Percentiles rank a stretch among this genome's conserved stretches.
These are phyloP conservation scores for Ophonus ardosiacus DNA, from an alignment of 2,888 invertebrate genomes.

Conservation along the genomic window DNA sequence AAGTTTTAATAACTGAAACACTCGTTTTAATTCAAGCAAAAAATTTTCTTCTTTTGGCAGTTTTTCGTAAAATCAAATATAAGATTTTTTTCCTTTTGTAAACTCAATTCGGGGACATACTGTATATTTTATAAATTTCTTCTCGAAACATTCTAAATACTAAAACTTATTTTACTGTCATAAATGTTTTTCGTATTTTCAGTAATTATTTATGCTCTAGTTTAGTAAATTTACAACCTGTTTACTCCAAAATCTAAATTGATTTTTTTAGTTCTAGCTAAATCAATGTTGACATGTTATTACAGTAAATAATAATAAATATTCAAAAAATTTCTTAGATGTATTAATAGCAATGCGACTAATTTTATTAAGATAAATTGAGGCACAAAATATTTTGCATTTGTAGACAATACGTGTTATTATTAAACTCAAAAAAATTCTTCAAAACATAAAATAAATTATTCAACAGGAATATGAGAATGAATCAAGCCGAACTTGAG, in stretches of 20 bases:
- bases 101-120: too few species aligned
- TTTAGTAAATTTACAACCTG: not conserved
- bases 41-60: too few species aligned
- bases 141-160: not conserved
- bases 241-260: not conserved
- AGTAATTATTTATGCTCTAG: not conserved
- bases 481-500: too few species aligned
- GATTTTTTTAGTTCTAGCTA: not conserved
- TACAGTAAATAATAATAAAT: constrained; percentile 1
- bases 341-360: not conserved
- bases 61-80: too few species aligned
- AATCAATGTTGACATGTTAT: not conserved
- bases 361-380: not conserved
- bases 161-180: not conserved
- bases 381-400: not conserved
- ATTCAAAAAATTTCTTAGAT: constrained; percentile 4
- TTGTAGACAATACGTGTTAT: too few species aligned
- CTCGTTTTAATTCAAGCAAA: too few species aligned
- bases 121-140: not conserved
- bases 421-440: too few species aligned
- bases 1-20: too few species aligned
- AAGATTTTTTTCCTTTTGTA: too few species aligned
- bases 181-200: not conserved
- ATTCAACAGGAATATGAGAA: too few species aligned
- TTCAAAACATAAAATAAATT: too few species aligned